Evolutionary conservation across 1,140 invertebrate genomes (phyloP).

Genomic region (Cotesia typhae): DNA sequence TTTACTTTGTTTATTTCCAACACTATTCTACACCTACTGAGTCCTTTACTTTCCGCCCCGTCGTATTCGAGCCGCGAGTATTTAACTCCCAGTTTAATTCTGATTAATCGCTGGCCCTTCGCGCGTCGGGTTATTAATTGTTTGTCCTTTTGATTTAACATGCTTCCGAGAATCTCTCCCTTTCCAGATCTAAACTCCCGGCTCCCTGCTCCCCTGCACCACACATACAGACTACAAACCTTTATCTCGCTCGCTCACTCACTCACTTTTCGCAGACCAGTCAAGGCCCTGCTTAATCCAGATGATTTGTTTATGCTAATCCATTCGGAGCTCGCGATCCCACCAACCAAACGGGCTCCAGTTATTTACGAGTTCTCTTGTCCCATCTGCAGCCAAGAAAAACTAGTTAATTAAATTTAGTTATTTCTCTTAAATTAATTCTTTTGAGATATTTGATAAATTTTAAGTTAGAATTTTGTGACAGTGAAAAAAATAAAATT

Average conservation of each 20-base stretch:
- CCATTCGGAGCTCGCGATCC: conserved; percentile 43
- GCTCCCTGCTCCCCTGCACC: too few relatives aligned
- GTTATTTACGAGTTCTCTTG: conserved; percentile 21
- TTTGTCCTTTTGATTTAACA: conserved; percentile 64
- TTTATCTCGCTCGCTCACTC: conserved; percentile 4
- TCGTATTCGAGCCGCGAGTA: conserved; percentile 38
- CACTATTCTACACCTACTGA: neutral
- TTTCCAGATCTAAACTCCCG: neutral
- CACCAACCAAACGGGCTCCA: conserved; percentile 27
- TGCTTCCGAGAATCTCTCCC: conserved; percentile 39
- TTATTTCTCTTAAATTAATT: conserved; percentile 24
- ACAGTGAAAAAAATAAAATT: too few relatives aligned
- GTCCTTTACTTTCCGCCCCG: conserved; percentile 29
- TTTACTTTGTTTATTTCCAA: conserved; percentile 54
- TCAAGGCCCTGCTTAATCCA: conserved; percentile 53
- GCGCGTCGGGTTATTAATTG: conserved; percentile 61
- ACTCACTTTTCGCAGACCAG: conserved; percentile 32
- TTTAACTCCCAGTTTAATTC: conserved; percentile 60
- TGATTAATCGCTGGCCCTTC: conserved; percentile 54
- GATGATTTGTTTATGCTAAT: conserved; percentile 65
- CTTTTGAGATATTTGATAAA: neutral
- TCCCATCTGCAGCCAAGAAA: neutral
- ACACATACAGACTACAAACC: neutral
- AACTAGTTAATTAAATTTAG: conserved; percentile 31
- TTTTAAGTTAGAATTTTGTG: too few relatives aligned